A percentile compares a stretch with the other conserved stretches of the same genome.
Conservation (phyloP, 2,888 invertebrate species). For the Anaspis maculata region DNA sequence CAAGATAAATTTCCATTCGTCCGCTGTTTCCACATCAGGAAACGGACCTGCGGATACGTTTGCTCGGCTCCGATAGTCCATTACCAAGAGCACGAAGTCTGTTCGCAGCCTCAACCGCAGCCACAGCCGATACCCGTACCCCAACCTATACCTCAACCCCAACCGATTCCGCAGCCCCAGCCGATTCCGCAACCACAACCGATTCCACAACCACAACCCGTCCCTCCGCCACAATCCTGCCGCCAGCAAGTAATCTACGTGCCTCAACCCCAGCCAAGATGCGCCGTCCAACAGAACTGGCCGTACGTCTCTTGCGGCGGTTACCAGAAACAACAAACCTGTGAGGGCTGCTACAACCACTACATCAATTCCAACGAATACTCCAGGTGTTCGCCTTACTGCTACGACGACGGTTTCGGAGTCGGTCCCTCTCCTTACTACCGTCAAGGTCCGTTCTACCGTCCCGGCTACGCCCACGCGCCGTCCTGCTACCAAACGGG, state of each 20-base stretch:
- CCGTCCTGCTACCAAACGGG: conserved; percentile 24
- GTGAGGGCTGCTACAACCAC: conserved; percentile 37
- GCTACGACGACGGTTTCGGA: conserved; percentile 34
- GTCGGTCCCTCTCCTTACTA: conserved; percentile 26
- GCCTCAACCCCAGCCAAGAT: conserved; percentile 37
- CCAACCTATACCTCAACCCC: too few species aligned
- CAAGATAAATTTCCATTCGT: conserved; percentile 25
- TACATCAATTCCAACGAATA: conserved; percentile 19
- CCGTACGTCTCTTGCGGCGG: conserved; percentile 27
- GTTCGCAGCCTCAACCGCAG: conserved; percentile 12
- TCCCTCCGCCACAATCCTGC: too few species aligned
- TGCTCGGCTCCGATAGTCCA: conserved; percentile 36
- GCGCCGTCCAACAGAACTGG: conserved; percentile 34
- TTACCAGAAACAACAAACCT: conserved; percentile 15
- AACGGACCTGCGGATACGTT: conserved; percentile 32
- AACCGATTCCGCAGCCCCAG: too few species aligned
- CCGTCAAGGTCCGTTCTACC: conserved; percentile 33
- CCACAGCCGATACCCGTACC: too few species aligned
- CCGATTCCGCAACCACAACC: too few species aligned
- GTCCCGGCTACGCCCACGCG: conserved; percentile 24
- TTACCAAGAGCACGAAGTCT: conserved; percentile 28
- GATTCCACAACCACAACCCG: too few species aligned
- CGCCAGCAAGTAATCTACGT: conserved; percentile 32
- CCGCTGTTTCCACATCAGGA: conserved; percentile 36
- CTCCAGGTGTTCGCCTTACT: conserved; percentile 24